Evolutionary conservation across 2,888 invertebrate genomes (phyloP), one percentile per base, ranked within the genome.

Genomic region (Scaptomyza tumidula): DNA sequence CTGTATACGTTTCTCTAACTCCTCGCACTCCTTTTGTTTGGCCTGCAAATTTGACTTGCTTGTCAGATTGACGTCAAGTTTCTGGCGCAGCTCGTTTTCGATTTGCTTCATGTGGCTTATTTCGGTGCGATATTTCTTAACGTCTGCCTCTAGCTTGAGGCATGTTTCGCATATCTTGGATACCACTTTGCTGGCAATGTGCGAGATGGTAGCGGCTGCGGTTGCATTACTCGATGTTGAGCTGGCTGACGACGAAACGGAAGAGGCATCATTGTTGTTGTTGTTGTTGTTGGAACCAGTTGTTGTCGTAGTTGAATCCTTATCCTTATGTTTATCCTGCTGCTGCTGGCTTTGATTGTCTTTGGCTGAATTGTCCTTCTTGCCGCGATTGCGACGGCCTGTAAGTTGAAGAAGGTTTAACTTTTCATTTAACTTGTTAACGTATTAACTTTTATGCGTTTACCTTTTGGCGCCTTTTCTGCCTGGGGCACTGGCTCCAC

Each of bases 1-100:
- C 90, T 97, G 96, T 90, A 98, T 75, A 49, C 96, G 96, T 91
- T 95, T 95, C 91, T 98, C 98, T 83, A 98, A 93, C 90, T 96
- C 96, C 86, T 98, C 97, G 91, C 97, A 96, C 90, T 97, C 97
- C 90, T 91, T 91, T 81, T 92, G 92, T 87, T 92, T 92, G 89
- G 96, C 95, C 92, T 96, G 96, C 90, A 97, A 94, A 92, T 98
- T 97, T 80, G 95, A 94, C 88, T 97, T 97, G 69, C 94, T 94
- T 60, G 94, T 94, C 52, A 95, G 93, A 82, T 95, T 93, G 33
- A 93, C 92, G 44, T 93, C 93, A 45, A 94, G 80, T 74, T 92
- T 92, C 70, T 92, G 92, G n/a, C 92, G 89, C 64, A 92, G 65
- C 44, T 92, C 92, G 65, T 92, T 92, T 75, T 92, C 92, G 46